Base-by-base conservation (phyloP, 1,140 invertebrate species). In the Neodiprion fabricii region DNA sequence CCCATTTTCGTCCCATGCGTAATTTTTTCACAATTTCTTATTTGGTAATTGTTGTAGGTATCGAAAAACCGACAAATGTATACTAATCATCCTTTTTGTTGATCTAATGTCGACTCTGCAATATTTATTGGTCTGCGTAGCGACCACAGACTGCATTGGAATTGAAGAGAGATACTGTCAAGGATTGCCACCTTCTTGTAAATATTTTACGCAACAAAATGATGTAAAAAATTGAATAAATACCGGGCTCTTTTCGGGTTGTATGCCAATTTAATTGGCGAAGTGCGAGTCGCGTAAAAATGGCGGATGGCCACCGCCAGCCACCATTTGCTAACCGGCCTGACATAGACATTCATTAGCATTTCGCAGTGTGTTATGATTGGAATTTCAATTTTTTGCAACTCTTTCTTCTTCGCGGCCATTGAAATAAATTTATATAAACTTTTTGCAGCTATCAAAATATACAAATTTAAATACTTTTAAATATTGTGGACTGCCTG, bases 41-140 rank as follows among this genome's bases (percentile, higher is more conserved):
- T 78, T 71, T 23, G 69, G 72, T 70, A 74, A 74, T 48, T 81
- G 79, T 79, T 48, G 71, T 71, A 21, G 17, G 17, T 21, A 68
- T 50, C 53, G 7, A 72, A 72, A 65, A 75, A 72, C 28, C 28
- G 28, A 40, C 28, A 1, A 2, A 40, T 40, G 28, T 5, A 40
- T 40, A 40, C 28, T 40, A 4, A 1, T 61, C 53, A 61, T n/a
- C 7, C 7, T 61, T 61, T 61, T n/a, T 61, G 53, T 61, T n/a
- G n/a, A 61, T 61, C n/a, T 61, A 3, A 8, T 8, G 53, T 61
- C 53, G 11, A 11, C 7, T 61, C 53, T 61, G 53, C 11, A n/a
- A 61, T 3, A 61, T 61, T 11, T 8, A 12, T 3, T n/a, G 53
- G 53, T 8, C 11, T n/a, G 53, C 53, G 0, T 8, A 4, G n/a